These are phyloP conservation scores for Raja brachyura DNA, from an alignment of 2,113 vertebrate species.

Conservation along the genomic window DNA sequence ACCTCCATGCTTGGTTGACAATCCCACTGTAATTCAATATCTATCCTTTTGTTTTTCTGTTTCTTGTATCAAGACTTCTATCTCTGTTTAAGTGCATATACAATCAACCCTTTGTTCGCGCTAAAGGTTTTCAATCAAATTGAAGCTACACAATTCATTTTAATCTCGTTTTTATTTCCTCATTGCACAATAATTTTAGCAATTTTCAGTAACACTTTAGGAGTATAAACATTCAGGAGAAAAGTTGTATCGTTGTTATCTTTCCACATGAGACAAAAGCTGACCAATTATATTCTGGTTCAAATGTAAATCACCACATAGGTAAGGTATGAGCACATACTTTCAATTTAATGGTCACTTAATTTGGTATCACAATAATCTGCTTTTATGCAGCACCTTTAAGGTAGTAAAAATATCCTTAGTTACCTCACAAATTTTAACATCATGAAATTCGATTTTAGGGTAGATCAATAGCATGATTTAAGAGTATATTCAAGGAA, in stretches of 20 bases:
- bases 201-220: not conserved
- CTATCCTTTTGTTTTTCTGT: constrained; percentile 42
- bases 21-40: not conserved
- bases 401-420: not conserved
- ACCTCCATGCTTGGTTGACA: not conserved
- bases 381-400: not conserved
- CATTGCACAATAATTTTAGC: constrained; percentile 17
- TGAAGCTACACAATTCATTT: constrained; percentile 40
- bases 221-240: not conserved
- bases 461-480: not conserved
- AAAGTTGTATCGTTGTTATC: not conserved
- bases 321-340: not conserved
- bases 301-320: not conserved
- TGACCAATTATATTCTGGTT: not conserved
- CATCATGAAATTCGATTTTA: too few species aligned
- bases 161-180: constrained; percentile 37
- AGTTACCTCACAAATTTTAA: too few species aligned
- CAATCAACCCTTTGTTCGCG: not conserved
- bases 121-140: constrained; percentile 1
- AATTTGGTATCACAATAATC: not conserved
- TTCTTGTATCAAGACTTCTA: constrained; percentile 39
- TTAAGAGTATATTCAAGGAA: not conserved
- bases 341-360: not conserved
- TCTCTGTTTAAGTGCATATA: not conserved
- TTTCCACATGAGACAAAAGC: not conserved